A percentile compares a stretch with the other conserved stretches of the same genome.
These are phyloP conservation scores for Calameuta pallipes DNA, from an alignment of 2,888 invertebrate species.

Conservation along the genomic window DNA sequence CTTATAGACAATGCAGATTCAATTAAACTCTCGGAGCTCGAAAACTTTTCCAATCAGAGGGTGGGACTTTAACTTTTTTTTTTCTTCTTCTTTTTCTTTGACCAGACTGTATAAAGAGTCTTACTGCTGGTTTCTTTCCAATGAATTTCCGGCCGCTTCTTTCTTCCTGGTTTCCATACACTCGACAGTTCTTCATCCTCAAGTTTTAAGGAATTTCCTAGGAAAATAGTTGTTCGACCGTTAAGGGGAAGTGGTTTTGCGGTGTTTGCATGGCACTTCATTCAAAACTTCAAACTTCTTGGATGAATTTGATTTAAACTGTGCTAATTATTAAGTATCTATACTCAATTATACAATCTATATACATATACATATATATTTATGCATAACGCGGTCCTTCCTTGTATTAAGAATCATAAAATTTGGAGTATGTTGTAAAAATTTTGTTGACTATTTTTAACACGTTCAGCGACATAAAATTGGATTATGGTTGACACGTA, in stretches of 20 bases:
- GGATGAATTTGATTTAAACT: background rate
- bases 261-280: background rate
- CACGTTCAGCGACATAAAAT: background rate
- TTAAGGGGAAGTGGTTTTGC: background rate
- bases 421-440: background rate
- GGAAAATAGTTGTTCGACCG: background rate
- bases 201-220: background rate
- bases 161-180: background rate
- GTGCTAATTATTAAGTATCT: background rate
- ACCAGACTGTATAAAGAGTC: slow-evolving; percentile 15
- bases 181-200: background rate
- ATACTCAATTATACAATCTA: background rate
- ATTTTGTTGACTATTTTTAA: background rate
- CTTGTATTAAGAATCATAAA: background rate
- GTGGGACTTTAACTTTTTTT: slow-evolving; percentile 33
- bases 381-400: background rate
- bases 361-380: too few species aligned
- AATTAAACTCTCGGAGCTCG: slow-evolving; percentile 48
- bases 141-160: slow-evolving; percentile 23
- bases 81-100: slow-evolving; percentile 19
- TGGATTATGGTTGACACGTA: background rate
- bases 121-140: slow-evolving; percentile 25
- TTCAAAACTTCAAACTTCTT: background rate
- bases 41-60: slow-evolving; percentile 60
- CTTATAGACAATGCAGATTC: slow-evolving; percentile 51